A percentile compares a stretch with the other conserved stretches of the same genome.
Conservation (phyloP, 2,113 vertebrate species). For the Dromiciops gliroides region DNA sequence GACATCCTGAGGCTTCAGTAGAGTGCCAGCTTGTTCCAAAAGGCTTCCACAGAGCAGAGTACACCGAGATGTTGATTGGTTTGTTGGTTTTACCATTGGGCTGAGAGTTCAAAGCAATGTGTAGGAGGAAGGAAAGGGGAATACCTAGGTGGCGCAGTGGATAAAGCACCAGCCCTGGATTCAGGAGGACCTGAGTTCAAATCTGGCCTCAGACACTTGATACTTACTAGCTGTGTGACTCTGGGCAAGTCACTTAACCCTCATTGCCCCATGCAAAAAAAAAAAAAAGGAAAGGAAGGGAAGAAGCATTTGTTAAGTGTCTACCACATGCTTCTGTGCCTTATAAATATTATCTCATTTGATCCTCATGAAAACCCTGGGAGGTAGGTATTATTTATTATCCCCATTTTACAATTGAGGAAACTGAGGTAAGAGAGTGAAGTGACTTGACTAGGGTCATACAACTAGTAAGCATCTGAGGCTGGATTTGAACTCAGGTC, state of each 20-base stretch:
- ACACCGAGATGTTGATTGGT: neutral
- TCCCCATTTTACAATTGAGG: neutral
- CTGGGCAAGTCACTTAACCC: too few relatives aligned
- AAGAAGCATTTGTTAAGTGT: neutral
- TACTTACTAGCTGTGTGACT: too few relatives aligned
- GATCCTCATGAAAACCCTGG: neutral
- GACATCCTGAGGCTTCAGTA: neutral
- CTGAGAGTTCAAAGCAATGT: neutral
- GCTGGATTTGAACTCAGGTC: neutral
- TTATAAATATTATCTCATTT: neutral
- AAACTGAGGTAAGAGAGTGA: neutral
- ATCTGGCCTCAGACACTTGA: too few relatives aligned
- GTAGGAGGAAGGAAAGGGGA: neutral
- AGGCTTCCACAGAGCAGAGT: neutral
- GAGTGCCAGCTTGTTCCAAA: neutral
- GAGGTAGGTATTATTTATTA: neutral
- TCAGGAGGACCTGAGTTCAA: too few relatives aligned
- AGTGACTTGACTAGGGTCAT: neutral
- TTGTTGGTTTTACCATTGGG: neutral
- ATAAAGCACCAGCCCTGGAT: too few relatives aligned
- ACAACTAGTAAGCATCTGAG: neutral
- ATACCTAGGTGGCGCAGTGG: too few relatives aligned
- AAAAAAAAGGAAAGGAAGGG: neutral
- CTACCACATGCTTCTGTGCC: too few relatives aligned
- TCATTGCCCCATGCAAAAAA: too few relatives aligned